Base-by-base conservation (phyloP, 2,113 vertebrate genomes). In the Oncorhynchus mykiss region DNA sequence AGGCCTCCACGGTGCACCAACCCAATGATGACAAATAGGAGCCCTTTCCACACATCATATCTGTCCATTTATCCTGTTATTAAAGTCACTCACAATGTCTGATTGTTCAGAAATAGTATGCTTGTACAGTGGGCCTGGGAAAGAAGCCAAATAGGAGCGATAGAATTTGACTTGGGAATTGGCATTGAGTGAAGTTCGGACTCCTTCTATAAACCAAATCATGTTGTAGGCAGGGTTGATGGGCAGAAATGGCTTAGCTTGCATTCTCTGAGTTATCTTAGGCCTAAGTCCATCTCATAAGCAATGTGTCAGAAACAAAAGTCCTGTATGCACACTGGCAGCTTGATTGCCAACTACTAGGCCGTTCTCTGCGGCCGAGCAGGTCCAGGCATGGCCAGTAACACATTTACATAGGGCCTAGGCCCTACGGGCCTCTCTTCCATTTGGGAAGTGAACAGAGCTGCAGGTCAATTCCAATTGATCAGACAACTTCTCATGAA, bases 271-370 rank as follows among this genome's bases (percentile, higher is more conserved):
- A 80, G 83, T 12, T 45, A 45, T 45, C 39, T 39, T 78, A 87
- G 82, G 79, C 71, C 68, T 71, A 84, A 79, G 84, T 81, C 39
- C 39, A 45, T 45, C 39, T 45, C 80, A 68, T 60, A 31, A 77
- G 78, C 80, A 81, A 89, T 80, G 86, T 91, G 88, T 86, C 85
- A 89, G 89, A 88, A 89, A 92, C 86, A 45, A 66, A 82, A 91
- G 88, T 66, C 86, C 80, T 80, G 25, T 66, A 77, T 71, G 74
- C 67, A 54, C 57, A 54, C 73, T 79, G 87, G 82, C 82, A 91
- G 85, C 85, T 87, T 81, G 78, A 75, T 84, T 85, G 85, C 85
- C 57, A 86, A 81, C 75, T 80, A 72, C 70, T 65, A 80, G 9
- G 39, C 9, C 39, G 2, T 45, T 45, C 39, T 12, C 39, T 45